phyloP scores from a whole-genome alignment of 2,888 invertebrate species.

The Syritta pipiens region DNA sequence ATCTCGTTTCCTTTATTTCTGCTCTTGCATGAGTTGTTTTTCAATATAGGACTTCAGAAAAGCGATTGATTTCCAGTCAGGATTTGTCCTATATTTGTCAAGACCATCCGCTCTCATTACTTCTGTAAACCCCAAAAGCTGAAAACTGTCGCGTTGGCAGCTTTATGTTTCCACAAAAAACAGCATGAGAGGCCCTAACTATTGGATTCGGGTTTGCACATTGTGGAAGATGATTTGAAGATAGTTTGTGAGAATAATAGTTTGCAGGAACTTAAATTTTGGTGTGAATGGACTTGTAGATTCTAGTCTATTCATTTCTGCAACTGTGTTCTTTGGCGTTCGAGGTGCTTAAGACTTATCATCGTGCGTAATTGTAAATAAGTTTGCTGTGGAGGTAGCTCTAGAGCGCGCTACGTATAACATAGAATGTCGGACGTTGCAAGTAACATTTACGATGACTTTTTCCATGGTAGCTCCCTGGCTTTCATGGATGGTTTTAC shows the following conservation, averaged over 20 bases:
- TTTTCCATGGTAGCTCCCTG: neutral
- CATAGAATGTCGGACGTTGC: neutral
- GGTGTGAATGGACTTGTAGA: too few species aligned
- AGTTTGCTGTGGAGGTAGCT: neutral
- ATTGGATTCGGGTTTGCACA: neutral
- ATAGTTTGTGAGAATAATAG: neutral
- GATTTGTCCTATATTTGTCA: neutral
- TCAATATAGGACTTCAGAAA: too few species aligned
- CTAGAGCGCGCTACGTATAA: neutral
- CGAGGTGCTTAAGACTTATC: neutral
- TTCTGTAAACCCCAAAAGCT: too few species aligned
- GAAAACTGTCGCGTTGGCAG: too few species aligned
- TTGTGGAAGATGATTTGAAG: neutral
- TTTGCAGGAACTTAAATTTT: too few species aligned
- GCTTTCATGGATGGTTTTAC: neutral
- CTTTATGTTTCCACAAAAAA: too few species aligned
- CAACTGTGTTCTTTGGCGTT: too few species aligned
- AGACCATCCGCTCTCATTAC: neutral
- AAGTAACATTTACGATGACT: neutral
- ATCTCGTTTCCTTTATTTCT: too few species aligned
- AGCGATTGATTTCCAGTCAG: neutral
- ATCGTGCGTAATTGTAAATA: neutral
- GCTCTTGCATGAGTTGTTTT: too few species aligned
- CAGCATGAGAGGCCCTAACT: neutral
- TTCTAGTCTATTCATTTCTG: too few species aligned